Evolutionary conservation across 1,140 invertebrate genomes (phyloP), one percentile per base, ranked within the genome.

Genomic region (Zaprionus davidi): DNA sequence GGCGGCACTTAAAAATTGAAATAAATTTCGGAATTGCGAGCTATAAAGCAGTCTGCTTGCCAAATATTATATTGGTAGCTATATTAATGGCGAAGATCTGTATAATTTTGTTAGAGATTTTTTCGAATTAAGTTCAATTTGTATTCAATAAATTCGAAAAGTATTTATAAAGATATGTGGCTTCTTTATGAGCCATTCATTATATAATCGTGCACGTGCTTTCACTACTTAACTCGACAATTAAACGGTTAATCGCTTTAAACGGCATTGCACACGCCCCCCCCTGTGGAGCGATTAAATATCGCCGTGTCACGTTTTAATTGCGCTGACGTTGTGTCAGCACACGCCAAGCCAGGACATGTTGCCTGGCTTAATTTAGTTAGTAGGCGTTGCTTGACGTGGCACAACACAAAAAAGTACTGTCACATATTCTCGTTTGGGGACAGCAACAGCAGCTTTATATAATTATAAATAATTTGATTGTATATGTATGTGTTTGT

Each of bases 301-400:
- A 76, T 65, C 31, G 64, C 17, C 44, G 34, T 63, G 69, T 71
- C 60, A 53, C 41, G 44, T 60, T 78, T 59, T 60, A 69, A 73
- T 73, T 56, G 24, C n/a, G 38, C 15, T 44, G 34, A 65, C 53
- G 36, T 24, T 24, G 26, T 13, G 38, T 13, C 20, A n/a, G n/a
- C 15, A 24, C 26, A 11, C 3, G 17, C 12, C 36, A 38, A 13
- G 36, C 24, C 17, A 17, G 46, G 36, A 7, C 9, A 15, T 51
- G 22, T 12, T 20, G 20, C 20, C n/a, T 58, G 24, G 28, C 31
- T 65, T 73, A 73, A 77, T 66, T 81, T 56, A 77, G 79, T 81
- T 81, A 63, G 56, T 17, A 38, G 38, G 41, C 41, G 41, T 46
- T 38, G 7, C 41, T 41, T 17, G 41, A 17, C 41, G n/a, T 17